These are phyloP conservation scores for Parambassis ranga DNA, from an alignment of 2,797 vertebrate species.

Conservation along the genomic window DNA sequence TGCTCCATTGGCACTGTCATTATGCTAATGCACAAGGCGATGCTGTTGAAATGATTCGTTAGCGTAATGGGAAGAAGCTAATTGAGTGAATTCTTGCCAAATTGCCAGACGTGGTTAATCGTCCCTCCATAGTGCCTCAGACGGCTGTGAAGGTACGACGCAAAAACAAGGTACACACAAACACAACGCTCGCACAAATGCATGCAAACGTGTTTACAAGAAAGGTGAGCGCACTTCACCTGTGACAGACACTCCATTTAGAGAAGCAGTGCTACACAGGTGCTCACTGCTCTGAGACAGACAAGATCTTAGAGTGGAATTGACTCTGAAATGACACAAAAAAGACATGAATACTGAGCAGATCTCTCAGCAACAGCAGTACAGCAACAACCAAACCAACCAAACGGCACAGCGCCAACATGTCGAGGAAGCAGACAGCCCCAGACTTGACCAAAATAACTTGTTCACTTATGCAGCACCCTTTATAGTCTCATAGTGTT, in stretches of 20 bases:
- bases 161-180: conserved; percentile 7
- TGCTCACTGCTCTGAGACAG: conserved; percentile 41
- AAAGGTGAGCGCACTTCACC: conserved; percentile 18
- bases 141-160: conserved; percentile 22
- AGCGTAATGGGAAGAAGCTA: conserved; percentile 67
- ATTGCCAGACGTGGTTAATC: conserved; percentile 58
- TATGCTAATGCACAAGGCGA: conserved; percentile 64
- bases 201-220: conserved; percentile 1
- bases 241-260: conserved; percentile 37
- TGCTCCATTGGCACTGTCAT: conserved; percentile 59
- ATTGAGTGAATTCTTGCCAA: conserved; percentile 69
- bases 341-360: conserved; percentile 47
- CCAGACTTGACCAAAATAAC: conserved; percentile 19
- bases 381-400: not conserved
- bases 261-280: conserved; percentile 18
- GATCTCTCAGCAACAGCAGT: conserved; percentile 6
- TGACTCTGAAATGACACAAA: conserved; percentile 31
- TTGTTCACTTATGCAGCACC: conserved; percentile 17
- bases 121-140: conserved; percentile 33
- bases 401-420: too few relatives aligned
- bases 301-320: conserved; percentile 41
- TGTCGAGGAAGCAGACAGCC: conserved; percentile 21
- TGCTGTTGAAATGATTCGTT: conserved; percentile 65
- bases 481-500: too few relatives aligned
- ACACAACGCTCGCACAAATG: not conserved